Base-by-base conservation (phyloP, 2,797 vertebrate genomes). In the Melopsittacus undulatus region DNA sequence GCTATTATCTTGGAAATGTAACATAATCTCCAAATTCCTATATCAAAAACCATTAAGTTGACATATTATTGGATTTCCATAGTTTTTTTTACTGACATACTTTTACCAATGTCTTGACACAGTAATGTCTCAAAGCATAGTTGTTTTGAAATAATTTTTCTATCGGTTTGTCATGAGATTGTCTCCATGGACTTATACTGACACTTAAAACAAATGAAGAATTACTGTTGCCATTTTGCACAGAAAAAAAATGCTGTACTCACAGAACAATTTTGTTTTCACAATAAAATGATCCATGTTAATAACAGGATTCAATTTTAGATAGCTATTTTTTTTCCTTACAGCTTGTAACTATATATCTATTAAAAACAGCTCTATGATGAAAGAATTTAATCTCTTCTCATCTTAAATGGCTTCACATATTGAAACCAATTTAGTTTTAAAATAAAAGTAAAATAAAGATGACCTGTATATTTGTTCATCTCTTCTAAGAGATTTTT, bases 261-360 rank as follows among this genome's bases (percentile, higher is more conserved):
- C 80, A 85, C 15, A 70, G 74, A 91, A 85, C n/a, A 70, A 68
- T 92, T 95, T 91, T 85, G 21, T 85, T 93, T 92, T 94, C 52
- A 86, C 27, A 68, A 61, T 54, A 34, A 5, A 77, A 40, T 43
- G 74, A 57, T 75, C 42, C 10, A 34, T 29, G 79, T 93, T 87
- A 83, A 92, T 86, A 87, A 80, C 7, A 66, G 34, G 34, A 72
- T 94, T 90, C 89, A n/a, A 42, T 81, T 87, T 85, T 66, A 78
- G n/a, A 74, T 52, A 6, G 27, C 13, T 85, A 19, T 57, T 72
- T 90, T 73, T 70, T 83, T 61, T 23, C 23, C 7, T 18, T 87
- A 67, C 34, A 61, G 32, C 13, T 78, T 46, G 4, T 7, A 57
- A 16, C 18, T 88, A 22, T 57, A 15, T 34, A 34, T 34, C 30